A percentile compares a stretch with the other conserved stretches of the same genome.
These are phyloP conservation scores for Epiblema foenella DNA, from an alignment of 2,888 invertebrate species.

Conservation along the genomic window DNA sequence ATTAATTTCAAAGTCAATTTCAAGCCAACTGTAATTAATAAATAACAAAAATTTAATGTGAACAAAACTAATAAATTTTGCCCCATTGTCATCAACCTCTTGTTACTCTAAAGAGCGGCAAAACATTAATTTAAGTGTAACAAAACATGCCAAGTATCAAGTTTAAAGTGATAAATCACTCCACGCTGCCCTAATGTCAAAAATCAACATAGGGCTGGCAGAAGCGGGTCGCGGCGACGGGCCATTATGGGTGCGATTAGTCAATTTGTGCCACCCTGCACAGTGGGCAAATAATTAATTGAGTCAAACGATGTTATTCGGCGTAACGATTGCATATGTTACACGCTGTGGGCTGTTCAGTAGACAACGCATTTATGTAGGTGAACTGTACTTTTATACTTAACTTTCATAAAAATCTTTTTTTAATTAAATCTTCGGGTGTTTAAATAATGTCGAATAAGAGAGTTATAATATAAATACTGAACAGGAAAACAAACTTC, in stretches of 20 bases:
- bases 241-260: constrained; percentile 76
- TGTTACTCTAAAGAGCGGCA: constrained; percentile 27
- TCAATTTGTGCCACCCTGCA: constrained; percentile 69
- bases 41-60: background rate
- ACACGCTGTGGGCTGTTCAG: constrained; percentile 53
- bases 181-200: constrained; percentile 62
- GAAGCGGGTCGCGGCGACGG: constrained; percentile 53
- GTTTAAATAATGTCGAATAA: background rate
- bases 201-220: constrained; percentile 71
- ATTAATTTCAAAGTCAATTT: background rate
- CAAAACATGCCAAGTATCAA: constrained; percentile 62
- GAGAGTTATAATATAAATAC: no score
- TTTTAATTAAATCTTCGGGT: constrained; percentile 49
- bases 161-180: constrained; percentile 67
- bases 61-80: background rate
- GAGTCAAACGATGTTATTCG: constrained; percentile 74
- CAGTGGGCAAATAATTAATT: constrained; percentile 72
- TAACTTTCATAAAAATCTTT: constrained; percentile 49
- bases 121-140: constrained; percentile 45
- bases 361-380: constrained; percentile 46
- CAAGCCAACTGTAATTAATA: background rate
- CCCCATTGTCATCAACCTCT: constrained; percentile 23
- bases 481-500: no score
- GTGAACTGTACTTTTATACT: no score
- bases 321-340: constrained; percentile 80